Percentiles rank a stretch among this genome's conserved stretches.
Evolutionary conservation across 2,888 invertebrate species (phyloP).

Genomic region (Ypsolopha scabrella): DNA sequence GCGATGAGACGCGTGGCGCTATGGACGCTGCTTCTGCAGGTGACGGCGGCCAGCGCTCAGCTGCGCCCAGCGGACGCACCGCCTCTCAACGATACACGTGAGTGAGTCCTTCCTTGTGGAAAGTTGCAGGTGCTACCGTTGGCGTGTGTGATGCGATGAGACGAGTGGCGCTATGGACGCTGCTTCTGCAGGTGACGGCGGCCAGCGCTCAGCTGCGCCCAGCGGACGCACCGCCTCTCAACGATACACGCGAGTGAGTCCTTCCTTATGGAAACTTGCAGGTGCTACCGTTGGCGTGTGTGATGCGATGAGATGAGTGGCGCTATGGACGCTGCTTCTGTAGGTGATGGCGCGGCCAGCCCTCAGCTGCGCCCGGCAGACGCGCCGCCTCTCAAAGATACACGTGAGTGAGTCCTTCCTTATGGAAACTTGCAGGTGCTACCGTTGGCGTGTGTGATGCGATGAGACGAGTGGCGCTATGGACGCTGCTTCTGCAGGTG

Average conservation of each 20-base stretch:
- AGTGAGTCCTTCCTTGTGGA: conserved; percentile 10
- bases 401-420: conserved; percentile 11
- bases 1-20: background rate
- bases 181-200: conserved; percentile 36
- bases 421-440: too few species aligned
- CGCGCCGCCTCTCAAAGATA: background rate
- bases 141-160: background rate
- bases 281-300: background rate
- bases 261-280: background rate
- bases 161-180: conserved; percentile 13
- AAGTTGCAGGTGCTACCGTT: background rate
- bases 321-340: conserved; percentile 45
- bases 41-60: conserved; percentile 41
- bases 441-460: background rate
- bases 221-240: conserved; percentile 55
- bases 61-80: conserved; percentile 60
- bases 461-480: background rate
- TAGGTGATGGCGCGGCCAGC: conserved; percentile 32
- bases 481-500: conserved; percentile 32
- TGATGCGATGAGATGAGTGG: conserved; percentile 46
- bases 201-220: conserved; percentile 52
- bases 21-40: conserved; percentile 30
- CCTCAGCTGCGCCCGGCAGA: conserved; percentile 31
- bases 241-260: conserved; percentile 49
- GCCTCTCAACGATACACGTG: conserved; percentile 57